Base-by-base conservation (phyloP, 1,140 invertebrate genomes). In the Nautilus pompilius region DNA sequence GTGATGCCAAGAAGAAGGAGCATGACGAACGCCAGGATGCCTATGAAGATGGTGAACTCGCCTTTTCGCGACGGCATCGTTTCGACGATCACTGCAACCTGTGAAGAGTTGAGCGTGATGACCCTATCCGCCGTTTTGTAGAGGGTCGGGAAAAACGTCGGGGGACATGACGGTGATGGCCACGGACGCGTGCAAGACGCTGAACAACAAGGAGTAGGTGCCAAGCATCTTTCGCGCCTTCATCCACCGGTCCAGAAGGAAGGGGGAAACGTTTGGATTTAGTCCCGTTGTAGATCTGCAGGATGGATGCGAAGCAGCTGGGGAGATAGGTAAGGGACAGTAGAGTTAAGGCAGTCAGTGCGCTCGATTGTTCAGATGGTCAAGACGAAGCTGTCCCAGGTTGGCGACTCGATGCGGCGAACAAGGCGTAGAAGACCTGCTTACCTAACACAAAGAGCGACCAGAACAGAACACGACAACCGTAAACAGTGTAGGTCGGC, bases 261-360 rank as follows among this genome's bases (percentile, higher is more conserved):
- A 45, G n/a, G 76, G 77, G 26, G 60, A 81, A 79, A 5, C 65
- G 51, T 28, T 75, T 72, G 58, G 78, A 72, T 54, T 79, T 78
- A 36, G 77, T 78, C 17, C 78, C 77, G 54, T 77, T 64, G 58
- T 68, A 71, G 0, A 81, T 58, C 53, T 80, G 80, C 24, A 75
- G 65, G 36, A 78, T 53, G 3, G 67, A 63, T 0, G 80, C 78
- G 34, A 81, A 30, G 15, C 68, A 72, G 33, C 74, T 70, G 1
- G 78, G 73, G 49, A 80, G 58, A 63, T 78, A 81, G n/a, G 75
- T 75, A 34, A 77, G 61, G 0, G 80, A 71, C 5, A 80, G 59
- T 8, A 76, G 30, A 8, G 74, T 77, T 28, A 81, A 72, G 10
- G 77, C 76, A 1, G 76, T 77, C 71, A 77, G 75, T 41, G 77